Evolutionary conservation across 2,888 invertebrate species (phyloP).

Genomic region (Heliconius sara): DNA sequence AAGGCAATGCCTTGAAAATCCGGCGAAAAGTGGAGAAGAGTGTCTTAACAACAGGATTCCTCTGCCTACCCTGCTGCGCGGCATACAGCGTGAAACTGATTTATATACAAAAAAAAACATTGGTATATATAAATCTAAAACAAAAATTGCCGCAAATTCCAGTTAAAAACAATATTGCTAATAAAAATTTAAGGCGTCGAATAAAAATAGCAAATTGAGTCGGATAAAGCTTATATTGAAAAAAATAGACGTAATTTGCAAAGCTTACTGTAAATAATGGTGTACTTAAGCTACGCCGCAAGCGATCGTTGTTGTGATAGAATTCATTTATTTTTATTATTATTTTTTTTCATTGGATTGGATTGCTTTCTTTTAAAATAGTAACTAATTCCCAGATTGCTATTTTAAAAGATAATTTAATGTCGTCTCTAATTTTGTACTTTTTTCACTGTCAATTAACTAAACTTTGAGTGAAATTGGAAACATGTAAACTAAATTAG

Average conservation of each 20-base stretch:
- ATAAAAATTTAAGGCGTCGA: slow-evolving; percentile 6
- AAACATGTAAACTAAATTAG: too few species aligned
- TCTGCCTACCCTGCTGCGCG: too few species aligned
- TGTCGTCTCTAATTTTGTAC: not conserved
- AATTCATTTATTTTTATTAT: not conserved
- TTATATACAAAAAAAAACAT: not conserved
- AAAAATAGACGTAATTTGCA: slow-evolving; percentile 53
- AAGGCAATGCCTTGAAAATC: too few species aligned
- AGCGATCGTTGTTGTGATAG: slow-evolving; percentile 44
- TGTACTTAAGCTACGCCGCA: slow-evolving; percentile 60
- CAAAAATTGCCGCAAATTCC: not conserved
- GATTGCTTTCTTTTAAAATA: not conserved
- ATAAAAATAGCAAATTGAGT: slow-evolving; percentile 2
- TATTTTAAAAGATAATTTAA: not conserved
- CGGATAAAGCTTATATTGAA: slow-evolving; percentile 53
- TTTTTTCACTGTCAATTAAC: not conserved
- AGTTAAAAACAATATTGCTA: not conserved
- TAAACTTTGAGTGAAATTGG: not conserved
- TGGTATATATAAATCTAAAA: not conserved
- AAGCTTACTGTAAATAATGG: slow-evolving; percentile 59
- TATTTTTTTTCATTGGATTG: not conserved
- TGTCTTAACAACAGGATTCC: too few species aligned
- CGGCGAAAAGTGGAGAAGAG: too few species aligned
- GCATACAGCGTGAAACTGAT: too few species aligned
- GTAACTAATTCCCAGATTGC: not conserved